Conservation (phyloP, 1,140 invertebrate species). For the Carcinoscorpius rotundicauda region DNA sequence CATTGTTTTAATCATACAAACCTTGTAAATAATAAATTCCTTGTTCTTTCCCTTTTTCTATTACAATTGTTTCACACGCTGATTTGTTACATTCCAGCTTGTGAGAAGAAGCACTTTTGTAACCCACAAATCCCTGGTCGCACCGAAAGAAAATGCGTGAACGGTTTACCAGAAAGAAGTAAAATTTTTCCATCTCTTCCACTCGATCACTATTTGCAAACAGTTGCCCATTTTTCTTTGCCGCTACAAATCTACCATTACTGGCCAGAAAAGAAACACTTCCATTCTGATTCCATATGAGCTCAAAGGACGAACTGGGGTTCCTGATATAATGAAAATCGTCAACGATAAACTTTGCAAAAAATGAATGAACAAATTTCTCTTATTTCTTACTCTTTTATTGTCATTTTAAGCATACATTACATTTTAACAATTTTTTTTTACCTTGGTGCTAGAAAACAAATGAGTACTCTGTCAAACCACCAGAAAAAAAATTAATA, state of each 20-base stretch:
- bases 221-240: constrained; percentile 84
- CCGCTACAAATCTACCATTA: constrained; percentile 83
- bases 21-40: too few relatives aligned
- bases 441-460: too few relatives aligned
- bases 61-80: constrained; percentile 80
- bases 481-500: too few relatives aligned
- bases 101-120: constrained; percentile 59
- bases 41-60: constrained; percentile 42
- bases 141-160: constrained; percentile 87
- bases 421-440: too few relatives aligned
- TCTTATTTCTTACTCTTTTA: too few relatives aligned
- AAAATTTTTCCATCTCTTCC: constrained; percentile 80
- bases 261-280: constrained; percentile 82
- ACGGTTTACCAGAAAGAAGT: constrained; percentile 82
- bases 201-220: constrained; percentile 73
- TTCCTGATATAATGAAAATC: too few relatives aligned
- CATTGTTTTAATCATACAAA: too few relatives aligned
- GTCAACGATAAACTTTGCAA: too few relatives aligned
- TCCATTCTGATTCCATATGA: constrained; percentile 86
- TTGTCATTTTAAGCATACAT: too few relatives aligned
- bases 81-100: constrained; percentile 93
- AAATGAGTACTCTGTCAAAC: too few relatives aligned
- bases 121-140: constrained; percentile 94
- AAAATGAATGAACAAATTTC: too few relatives aligned
- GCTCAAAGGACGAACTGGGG: constrained; percentile 47